phyloP scores from a whole-genome alignment of 1,140 invertebrate genomes.

The Aphis craccivora region DNA sequence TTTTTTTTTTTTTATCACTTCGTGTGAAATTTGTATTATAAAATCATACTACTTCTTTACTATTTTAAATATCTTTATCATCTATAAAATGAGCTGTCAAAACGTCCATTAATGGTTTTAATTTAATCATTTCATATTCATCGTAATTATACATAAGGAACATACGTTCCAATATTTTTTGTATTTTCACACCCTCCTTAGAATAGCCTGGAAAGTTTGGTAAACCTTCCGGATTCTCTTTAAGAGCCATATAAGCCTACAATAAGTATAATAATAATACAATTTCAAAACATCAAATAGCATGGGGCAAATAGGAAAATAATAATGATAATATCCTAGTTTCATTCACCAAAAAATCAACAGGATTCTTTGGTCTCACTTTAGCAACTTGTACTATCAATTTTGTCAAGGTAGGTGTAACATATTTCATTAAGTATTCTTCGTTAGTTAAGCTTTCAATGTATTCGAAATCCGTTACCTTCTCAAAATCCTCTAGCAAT shows the following conservation, averaged over 20 bases:
- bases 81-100: not conserved
- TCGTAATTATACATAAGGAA: not conserved
- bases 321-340: not conserved
- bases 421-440: conserved; percentile 1
- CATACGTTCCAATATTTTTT: not conserved
- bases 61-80: not conserved
- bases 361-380: conserved; percentile 10
- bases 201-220: not conserved
- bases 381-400: conserved; percentile 37
- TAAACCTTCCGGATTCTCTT: conserved; percentile 1
- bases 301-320: too few relatives aligned
- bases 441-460: not conserved
- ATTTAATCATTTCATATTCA: not conserved
- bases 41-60: not conserved
- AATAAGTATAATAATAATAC: not conserved
- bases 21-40: too few relatives aligned
- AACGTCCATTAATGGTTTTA: not conserved
- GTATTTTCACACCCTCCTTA: not conserved
- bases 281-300: not conserved
- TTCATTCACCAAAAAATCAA: conserved; percentile 1
- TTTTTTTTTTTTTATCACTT: too few relatives aligned
- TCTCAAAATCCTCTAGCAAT: conserved; percentile 18
- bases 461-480: not conserved
- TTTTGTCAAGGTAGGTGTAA: conserved; percentile 8
- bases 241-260: not conserved